Percentiles rank a stretch among this genome's conserved stretches.
phyloP scores from a whole-genome alignment of 2,113 vertebrate genomes.

The Gallinago media region DNA sequence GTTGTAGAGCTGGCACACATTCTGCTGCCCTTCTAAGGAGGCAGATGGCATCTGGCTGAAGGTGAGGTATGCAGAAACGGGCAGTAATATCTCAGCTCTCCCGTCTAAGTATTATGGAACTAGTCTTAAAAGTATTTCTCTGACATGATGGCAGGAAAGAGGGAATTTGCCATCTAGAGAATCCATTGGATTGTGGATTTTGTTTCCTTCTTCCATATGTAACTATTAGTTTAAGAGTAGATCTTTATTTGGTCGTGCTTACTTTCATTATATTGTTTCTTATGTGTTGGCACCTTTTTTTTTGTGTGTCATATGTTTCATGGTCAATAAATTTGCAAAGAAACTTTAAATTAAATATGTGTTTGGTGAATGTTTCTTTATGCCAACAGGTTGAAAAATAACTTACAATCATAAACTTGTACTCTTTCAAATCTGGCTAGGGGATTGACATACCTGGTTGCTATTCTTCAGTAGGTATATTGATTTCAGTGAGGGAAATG shows the following conservation, averaged over 20 bases:
- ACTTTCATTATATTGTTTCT: neutral
- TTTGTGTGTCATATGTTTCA: neutral
- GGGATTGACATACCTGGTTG: neutral
- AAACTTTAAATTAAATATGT: neutral
- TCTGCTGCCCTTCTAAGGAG: neutral
- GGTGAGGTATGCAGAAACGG: rapidly evolving
- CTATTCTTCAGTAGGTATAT: neutral
- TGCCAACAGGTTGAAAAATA: neutral
- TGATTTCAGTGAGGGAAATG: neutral
- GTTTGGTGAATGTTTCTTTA: neutral
- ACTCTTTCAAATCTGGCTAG: neutral
- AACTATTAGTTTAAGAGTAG: neutral
- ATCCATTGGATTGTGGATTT: neutral
- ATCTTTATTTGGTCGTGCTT: neutral
- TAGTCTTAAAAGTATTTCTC: neutral
- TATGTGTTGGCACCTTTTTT: neutral
- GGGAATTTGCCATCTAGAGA: neutral
- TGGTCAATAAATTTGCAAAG: neutral
- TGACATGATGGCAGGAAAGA: neutral
- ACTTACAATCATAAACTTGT: neutral
- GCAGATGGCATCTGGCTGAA: neutral
- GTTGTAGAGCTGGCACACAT: neutral
- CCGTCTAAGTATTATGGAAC: neutral
- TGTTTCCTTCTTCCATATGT: neutral
- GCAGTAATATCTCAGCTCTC: neutral